These are phyloP conservation scores for Otis tarda DNA, from an alignment of 2,113 vertebrate species.

Conservation along the genomic window DNA sequence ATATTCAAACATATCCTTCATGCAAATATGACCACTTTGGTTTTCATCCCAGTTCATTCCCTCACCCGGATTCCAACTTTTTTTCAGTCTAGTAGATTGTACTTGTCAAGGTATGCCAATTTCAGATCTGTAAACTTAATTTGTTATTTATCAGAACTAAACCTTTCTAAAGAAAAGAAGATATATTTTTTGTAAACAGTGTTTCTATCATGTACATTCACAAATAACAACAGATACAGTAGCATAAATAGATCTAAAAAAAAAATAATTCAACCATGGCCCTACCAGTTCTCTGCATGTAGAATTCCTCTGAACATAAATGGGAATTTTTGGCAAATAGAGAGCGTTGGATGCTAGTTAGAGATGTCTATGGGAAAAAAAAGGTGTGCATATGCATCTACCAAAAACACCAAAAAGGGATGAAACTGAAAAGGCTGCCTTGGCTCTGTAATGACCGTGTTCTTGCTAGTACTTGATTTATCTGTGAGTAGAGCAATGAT, in stretches of 20 bases:
- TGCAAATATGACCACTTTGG: conserved; percentile 34
- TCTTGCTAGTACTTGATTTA: background rate
- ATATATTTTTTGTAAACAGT: conserved; percentile 84
- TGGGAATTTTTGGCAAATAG: background rate
- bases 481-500: background rate
- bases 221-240: conserved; percentile 62
- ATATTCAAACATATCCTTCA: conserved; percentile 37
- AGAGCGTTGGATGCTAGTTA: background rate
- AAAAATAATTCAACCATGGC: background rate
- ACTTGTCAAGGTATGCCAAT: conserved; percentile 71
- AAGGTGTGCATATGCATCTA: background rate
- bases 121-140: conserved; percentile 77
- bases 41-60: conserved; percentile 50
- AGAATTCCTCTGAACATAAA: background rate
- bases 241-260: conserved; percentile 55
- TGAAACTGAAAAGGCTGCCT: background rate
- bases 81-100: conserved; percentile 72
- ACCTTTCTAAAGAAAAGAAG: conserved; percentile 80
- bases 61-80: conserved; percentile 57
- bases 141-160: conserved; percentile 77
- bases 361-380: background rate
- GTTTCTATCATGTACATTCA: conserved; percentile 81
- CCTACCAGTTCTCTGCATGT: background rate
- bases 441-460: background rate
- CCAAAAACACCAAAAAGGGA: background rate